Evolutionary conservation across 2,888 invertebrate genomes (phyloP).

Genomic region (Drosophila pseudotakahashii): DNA sequence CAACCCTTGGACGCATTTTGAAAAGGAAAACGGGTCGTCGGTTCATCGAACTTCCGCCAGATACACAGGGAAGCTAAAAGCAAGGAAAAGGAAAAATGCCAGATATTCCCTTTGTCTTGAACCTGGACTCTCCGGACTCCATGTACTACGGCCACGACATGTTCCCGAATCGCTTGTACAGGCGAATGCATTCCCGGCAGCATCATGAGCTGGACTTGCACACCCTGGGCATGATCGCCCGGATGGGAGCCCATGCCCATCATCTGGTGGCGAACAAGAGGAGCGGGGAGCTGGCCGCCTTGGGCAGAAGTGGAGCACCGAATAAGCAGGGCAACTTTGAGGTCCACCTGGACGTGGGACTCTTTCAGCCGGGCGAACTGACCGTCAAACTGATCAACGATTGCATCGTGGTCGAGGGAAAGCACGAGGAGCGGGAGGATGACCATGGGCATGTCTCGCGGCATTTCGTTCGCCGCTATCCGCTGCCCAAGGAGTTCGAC

Average conservation of each 20-base stretch:
- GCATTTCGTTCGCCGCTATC: conserved; percentile 90
- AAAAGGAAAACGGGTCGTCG: conserved; percentile 50
- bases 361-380: conserved; percentile 89
- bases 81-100: conserved; percentile 66
- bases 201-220: conserved; percentile 75
- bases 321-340: conserved; percentile 88
- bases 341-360: conserved; percentile 88
- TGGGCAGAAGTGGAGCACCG: conserved; percentile 52
- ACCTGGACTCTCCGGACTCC: conserved; percentile 74
- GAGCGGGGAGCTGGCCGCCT: conserved; percentile 53
- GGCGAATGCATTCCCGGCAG: conserved; percentile 73
- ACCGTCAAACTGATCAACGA: conserved; percentile 87
- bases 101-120: conserved; percentile 79
- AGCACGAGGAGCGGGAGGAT: conserved; percentile 89
- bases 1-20: conserved; percentile 46
- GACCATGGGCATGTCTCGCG: conserved; percentile 91
- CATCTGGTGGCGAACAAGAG: conserved; percentile 65
- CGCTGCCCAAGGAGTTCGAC: conserved; percentile 88
- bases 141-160: conserved; percentile 80
- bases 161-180: conserved; percentile 80
- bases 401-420: conserved; percentile 87
- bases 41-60: conserved; percentile 67
- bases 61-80: conserved; percentile 52
- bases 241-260: conserved; percentile 77
- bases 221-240: conserved; percentile 77